Conservation (phyloP, 2,888 invertebrate genomes). For the Pristionchus maxplancki region DNA sequence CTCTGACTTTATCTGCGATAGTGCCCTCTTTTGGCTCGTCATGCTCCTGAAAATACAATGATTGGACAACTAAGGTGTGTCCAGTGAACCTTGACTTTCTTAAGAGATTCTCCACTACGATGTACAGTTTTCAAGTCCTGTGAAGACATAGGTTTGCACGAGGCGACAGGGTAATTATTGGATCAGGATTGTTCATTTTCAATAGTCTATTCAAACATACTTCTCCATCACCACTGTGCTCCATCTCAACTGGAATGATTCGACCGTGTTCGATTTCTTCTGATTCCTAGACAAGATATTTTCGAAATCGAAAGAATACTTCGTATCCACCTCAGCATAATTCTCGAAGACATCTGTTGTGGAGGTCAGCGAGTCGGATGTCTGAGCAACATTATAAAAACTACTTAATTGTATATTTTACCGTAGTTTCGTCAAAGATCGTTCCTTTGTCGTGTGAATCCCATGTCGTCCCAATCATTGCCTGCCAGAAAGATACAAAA, state of each 20-base stretch:
- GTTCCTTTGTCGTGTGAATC: background rate
- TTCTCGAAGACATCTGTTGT: background rate
- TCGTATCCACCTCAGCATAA: background rate
- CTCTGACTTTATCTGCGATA: slow-evolving; percentile 5
- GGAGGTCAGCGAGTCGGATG: background rate
- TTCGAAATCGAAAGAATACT: no score
- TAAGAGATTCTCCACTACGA: background rate
- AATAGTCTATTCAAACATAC: no score
- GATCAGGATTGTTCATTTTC: no score
- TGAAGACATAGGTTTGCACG: no score
- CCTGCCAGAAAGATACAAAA: background rate
- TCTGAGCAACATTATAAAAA: background rate
- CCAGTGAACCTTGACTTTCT: background rate
- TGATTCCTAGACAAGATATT: no score
- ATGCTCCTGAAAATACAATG: background rate
- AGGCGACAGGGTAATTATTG: no score
- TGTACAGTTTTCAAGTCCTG: background rate
- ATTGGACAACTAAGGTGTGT: background rate
- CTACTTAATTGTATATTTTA: background rate
- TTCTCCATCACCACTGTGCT: background rate
- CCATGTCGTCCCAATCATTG: slow-evolving; percentile 44
- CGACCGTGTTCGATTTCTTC: background rate
- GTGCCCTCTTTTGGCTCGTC: slow-evolving; percentile 5
- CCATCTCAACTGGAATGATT: background rate
- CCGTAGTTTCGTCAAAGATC: background rate